phyloP scores from a whole-genome alignment of 64 coral and sea anemone genomes.

The Exaiptasia diaphana region DNA sequence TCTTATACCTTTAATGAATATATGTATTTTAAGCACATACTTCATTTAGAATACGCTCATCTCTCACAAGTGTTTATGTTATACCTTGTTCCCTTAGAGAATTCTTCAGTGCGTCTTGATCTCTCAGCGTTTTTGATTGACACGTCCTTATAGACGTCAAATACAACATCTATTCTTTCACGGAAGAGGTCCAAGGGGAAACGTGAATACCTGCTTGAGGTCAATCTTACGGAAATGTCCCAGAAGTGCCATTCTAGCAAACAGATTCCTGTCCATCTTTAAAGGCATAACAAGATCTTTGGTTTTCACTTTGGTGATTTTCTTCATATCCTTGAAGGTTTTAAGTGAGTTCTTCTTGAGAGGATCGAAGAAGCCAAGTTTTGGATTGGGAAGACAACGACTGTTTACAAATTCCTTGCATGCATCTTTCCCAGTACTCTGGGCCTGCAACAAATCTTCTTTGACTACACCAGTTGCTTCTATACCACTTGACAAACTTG shows the following conservation, averaged over 20 bases:
- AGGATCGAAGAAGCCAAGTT: conserved; percentile 5
- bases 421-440: not conserved
- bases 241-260: conserved; percentile 61
- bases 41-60: not conserved
- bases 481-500: conserved; percentile 16
- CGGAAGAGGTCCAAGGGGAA: conserved; percentile 37
- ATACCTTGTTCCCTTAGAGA: not conserved
- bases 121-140: conserved; percentile 41
- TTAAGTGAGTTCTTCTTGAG: conserved; percentile 7
- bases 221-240: conserved; percentile 51
- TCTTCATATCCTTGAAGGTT: conserved; percentile 45
- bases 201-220: conserved; percentile 40
- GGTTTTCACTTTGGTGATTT: not conserved
- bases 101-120: not conserved
- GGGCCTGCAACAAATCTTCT: conserved; percentile 13
- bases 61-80: not conserved
- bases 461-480: conserved; percentile 8
- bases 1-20: not conserved
- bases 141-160: conserved; percentile 17
- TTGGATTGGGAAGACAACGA: not conserved
- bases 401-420: conserved; percentile 10
- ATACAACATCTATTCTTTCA: conserved; percentile 27
- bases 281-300: conserved; percentile 12
- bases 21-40: not conserved
- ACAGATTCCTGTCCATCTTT: conserved; percentile 34